Base-by-base conservation (phyloP, 92 coral and sea anemone species). In the Palythoa grandis region DNA sequence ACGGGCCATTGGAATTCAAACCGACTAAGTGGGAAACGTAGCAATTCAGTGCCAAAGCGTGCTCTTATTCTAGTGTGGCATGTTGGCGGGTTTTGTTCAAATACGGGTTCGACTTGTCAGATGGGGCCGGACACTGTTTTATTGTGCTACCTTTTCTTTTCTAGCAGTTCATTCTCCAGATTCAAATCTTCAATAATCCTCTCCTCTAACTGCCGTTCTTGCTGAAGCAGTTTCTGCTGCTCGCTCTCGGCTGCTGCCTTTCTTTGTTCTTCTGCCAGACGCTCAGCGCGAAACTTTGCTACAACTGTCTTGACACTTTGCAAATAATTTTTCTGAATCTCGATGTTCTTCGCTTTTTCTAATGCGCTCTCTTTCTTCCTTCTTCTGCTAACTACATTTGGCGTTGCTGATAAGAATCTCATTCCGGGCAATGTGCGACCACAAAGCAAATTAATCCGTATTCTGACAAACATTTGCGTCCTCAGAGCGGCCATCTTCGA, bases 141-240 rank as follows among this genome's bases (percentile, higher is more conserved):
- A 43, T 43, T 43, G 65, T 69, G 19, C 74, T 60, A 92, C 98
- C 98, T 92, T 48, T 78, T 65, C 75, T 74, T 84, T 61, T 84
- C 85, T 23, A 92, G 83, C 23, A 87, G 75, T 16, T 87, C 89
- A 86, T 94, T 94, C 74, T 90, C 94, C 80, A 88, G 84, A 40
- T 78, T 86, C 73, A 94, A 87, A 76, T 89, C 93, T 40, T 92
- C 91, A 48, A 94, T 87, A 63, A 94, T 83, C 75, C 92, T 87
- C 71, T 86, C 91, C 66, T 94, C 95, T 29, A 78, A 72, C 58
- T 90, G 79, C 25, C 78, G 84, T 86, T 94, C 98, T 61, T 88
- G 78, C 69, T 89, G 87, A n/a, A 91, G 90, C 47, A 90, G 92
- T 50, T 92, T 92, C 76, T 92, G 93, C 87, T 92, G 94, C 79